Percentiles rank a stretch among this genome's conserved stretches.
phyloP scores from a whole-genome alignment of 2,797 vertebrate genomes.

The Gymnoscopelus braueri region DNA sequence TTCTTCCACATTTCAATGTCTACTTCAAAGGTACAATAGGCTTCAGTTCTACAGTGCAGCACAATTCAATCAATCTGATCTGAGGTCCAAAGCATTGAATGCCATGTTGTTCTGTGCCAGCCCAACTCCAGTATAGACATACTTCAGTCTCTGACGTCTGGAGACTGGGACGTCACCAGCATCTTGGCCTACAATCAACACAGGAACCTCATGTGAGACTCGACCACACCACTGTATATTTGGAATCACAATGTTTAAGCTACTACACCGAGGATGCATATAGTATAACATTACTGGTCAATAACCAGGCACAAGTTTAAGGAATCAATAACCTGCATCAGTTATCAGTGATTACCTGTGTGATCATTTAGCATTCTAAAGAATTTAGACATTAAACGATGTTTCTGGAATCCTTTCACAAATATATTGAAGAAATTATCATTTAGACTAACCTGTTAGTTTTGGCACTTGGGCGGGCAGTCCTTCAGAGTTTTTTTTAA shows the following conservation, averaged over 20 bases:
- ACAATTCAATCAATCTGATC: neutral
- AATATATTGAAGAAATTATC: too few species aligned
- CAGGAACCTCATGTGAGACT: slow-evolving; percentile 91
- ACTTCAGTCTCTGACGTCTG: slow-evolving; percentile 94
- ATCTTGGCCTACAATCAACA: slow-evolving; percentile 91
- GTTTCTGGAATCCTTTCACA: too few species aligned
- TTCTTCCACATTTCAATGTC: slow-evolving; percentile 97
- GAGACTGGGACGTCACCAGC: slow-evolving; percentile 96
- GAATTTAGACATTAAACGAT: too few species aligned
- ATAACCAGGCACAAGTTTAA: too few species aligned
- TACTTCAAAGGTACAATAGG: slow-evolving; percentile 84
- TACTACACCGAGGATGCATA: neutral
- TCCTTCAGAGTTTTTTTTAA: too few species aligned
- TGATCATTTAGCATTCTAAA: too few species aligned
- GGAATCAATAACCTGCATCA: too few species aligned
- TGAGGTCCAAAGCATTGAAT: neutral
- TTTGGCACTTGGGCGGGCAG: too few species aligned
- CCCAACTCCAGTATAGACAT: slow-evolving; percentile 92
- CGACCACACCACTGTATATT: neutral
- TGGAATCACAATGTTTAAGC: neutral
- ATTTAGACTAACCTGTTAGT: too few species aligned
- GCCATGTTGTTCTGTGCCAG: slow-evolving; percentile 72
- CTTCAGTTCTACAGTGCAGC: neutral
- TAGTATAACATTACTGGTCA: too few species aligned
- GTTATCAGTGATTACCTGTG: too few species aligned